phyloP scores from a whole-genome alignment of 2,888 invertebrate species.

The Drosophila pseudotalamancana region DNA sequence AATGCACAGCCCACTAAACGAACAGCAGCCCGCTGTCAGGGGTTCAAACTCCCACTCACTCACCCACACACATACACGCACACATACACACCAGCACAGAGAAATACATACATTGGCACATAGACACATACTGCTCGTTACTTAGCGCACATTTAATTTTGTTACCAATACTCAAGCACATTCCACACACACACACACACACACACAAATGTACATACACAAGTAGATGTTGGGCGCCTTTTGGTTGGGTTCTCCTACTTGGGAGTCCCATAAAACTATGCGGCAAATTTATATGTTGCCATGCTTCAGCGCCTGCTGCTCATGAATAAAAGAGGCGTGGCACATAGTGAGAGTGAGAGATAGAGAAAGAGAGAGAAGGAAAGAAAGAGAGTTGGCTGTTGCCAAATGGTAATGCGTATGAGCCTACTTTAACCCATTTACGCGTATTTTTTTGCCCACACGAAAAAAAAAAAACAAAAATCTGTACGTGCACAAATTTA shows the following conservation, averaged over 20 bases:
- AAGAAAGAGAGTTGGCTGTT: constrained; percentile 1
- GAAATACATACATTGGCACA: too few relatives aligned
- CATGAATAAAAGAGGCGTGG: constrained; percentile 45
- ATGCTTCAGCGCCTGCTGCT: constrained; percentile 49
- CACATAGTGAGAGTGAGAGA: neutral
- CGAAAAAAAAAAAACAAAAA: neutral
- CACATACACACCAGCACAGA: neutral
- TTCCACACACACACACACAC: constrained; percentile 5
- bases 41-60: neutral
- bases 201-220: constrained; percentile 2
- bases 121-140: constrained; percentile 56
- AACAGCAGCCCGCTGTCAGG: too few relatives aligned
- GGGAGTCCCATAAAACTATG: constrained; percentile 73
- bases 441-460: constrained; percentile 4
- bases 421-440: constrained; percentile 28
- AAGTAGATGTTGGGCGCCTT: constrained; percentile 17
- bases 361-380: neutral
- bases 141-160: constrained; percentile 77
- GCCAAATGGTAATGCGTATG: constrained; percentile 53
- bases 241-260: constrained; percentile 8
- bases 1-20: constrained; percentile 52
- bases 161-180: constrained; percentile 60
- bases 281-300: constrained; percentile 72
- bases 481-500: neutral
- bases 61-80: neutral